phyloP scores from a whole-genome alignment of 2,797 vertebrate species.

The Semaprochilodus insignis region DNA sequence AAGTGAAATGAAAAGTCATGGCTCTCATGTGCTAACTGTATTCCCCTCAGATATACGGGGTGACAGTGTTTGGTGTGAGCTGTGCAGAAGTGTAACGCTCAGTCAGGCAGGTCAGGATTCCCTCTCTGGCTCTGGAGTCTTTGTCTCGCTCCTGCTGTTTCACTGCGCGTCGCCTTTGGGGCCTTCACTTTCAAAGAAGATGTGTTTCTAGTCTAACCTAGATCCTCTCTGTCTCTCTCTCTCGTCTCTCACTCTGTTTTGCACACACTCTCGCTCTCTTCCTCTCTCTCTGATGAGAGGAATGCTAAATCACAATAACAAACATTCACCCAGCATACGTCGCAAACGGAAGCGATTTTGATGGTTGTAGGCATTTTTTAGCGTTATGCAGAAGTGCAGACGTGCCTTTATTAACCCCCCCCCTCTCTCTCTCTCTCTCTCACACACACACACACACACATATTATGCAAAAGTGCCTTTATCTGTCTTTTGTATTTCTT shows the following conservation, averaged over 20 bases:
- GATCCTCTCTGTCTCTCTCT: constrained; percentile 7
- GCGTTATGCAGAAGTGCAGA: neutral
- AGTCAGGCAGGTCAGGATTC: constrained; percentile 56
- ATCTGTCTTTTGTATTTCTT: neutral
- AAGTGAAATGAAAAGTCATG: constrained; percentile 32
- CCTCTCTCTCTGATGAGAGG: constrained; percentile 18
- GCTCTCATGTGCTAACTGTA: constrained; percentile 21
- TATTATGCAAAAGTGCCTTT: neutral
- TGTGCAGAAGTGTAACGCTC: constrained; percentile 39
- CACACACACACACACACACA: too few relatives aligned
- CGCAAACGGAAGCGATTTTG: neutral
- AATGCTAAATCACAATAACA: constrained; percentile 19
- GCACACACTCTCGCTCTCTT: neutral
- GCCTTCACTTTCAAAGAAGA: constrained; percentile 46
- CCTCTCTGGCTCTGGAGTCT: constrained; percentile 33
- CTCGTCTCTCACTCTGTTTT: neutral
- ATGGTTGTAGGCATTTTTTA: neutral
- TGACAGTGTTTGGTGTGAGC: constrained; percentile 28
- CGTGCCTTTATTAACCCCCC: neutral
- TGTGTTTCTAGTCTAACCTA: constrained; percentile 46
- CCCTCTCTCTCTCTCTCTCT: neutral
- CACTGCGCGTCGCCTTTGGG: constrained; percentile 37
- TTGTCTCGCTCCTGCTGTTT: constrained; percentile 37
- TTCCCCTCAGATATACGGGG: constrained; percentile 28
- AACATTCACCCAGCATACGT: constrained; percentile 1